Evolutionary conservation across 1,140 invertebrate genomes (phyloP).

Genomic region (Formica exsecta): DNA sequence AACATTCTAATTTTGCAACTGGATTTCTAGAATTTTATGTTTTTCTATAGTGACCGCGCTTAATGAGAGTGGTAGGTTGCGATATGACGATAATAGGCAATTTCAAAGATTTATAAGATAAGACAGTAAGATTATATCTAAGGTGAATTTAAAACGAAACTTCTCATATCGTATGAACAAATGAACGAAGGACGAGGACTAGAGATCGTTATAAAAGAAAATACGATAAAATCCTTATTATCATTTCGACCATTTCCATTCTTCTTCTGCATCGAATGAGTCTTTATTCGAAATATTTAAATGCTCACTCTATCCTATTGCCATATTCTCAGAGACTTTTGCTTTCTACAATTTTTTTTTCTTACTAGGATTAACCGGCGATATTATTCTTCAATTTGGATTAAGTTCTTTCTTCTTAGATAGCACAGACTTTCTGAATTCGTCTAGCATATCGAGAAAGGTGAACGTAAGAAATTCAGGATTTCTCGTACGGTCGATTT

Average conservation of each 20-base stretch:
- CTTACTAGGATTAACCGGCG: constrained; percentile 66
- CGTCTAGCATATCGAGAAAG: constrained; percentile 27
- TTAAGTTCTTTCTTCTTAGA: constrained; percentile 65
- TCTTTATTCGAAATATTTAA: constrained; percentile 70
- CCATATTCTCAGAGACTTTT: constrained; percentile 42
- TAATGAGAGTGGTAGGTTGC: not conserved
- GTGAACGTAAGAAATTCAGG: constrained; percentile 38
- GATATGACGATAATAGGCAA: constrained; percentile 17
- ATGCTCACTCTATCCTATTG: constrained; percentile 49
- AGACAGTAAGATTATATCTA: constrained; percentile 10
- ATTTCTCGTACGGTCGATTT: not conserved
- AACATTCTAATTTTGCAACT: constrained; percentile 11
- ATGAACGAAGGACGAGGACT: constrained; percentile 2
- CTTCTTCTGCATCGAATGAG: constrained; percentile 13
- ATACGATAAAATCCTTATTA: constrained; percentile 28
- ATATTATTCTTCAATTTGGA: constrained; percentile 78
- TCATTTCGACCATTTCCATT: constrained; percentile 32
- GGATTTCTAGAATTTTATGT: not conserved
- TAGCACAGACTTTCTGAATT: constrained; percentile 41
- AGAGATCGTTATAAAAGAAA: constrained; percentile 34
- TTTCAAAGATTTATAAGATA: constrained; percentile 26
- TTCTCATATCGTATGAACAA: constrained; percentile 15
- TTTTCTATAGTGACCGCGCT: not conserved
- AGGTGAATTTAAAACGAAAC: constrained; percentile 48
- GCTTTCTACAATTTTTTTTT: constrained; percentile 47